Percentiles rank a stretch among this genome's conserved stretches.
phyloP scores from a whole-genome alignment of 1,140 invertebrate genomes.

The Glossosoma conforme region DNA sequence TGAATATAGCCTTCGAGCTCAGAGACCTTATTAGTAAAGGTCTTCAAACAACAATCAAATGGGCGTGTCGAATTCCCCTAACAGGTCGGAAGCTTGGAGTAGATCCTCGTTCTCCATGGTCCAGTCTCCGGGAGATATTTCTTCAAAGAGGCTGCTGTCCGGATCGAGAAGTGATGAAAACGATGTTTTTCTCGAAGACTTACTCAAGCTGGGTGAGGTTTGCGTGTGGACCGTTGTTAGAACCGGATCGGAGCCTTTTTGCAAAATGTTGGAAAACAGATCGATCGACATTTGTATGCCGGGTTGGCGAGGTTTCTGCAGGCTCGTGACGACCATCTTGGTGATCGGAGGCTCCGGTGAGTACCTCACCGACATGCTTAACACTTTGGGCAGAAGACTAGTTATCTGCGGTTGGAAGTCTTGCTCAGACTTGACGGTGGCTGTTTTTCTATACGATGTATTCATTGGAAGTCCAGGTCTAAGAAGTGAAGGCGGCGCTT shows the following conservation, averaged over 20 bases:
- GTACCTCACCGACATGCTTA: conserved; percentile 1
- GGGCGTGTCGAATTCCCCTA: conserved; percentile 20
- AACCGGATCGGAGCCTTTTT: conserved; percentile 23
- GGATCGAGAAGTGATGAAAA: conserved; percentile 3
- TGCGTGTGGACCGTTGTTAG: conserved; percentile 17
- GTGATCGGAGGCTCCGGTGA: background rate
- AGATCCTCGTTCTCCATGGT: conserved; percentile 12
- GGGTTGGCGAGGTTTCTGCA: background rate
- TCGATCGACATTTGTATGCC: background rate
- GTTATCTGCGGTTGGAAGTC: background rate
- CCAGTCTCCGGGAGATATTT: conserved; percentile 18
- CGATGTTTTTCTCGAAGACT: conserved; percentile 7
- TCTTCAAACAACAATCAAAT: conserved; percentile 31
- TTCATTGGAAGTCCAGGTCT: background rate
- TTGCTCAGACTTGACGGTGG: background rate
- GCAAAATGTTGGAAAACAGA: conserved; percentile 18
- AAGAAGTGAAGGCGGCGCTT: background rate
- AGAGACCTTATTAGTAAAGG: conserved; percentile 15
- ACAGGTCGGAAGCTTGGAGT: conserved; percentile 13
- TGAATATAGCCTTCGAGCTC: too few relatives aligned
- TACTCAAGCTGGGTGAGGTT: conserved; percentile 3
- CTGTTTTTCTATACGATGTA: background rate
- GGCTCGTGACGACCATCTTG: background rate
- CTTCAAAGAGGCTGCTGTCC: conserved; percentile 21
- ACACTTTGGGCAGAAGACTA: conserved; percentile 8